Conservation (phyloP, 92 coral and sea anemone genomes). For the Actinostola sp. region DNA sequence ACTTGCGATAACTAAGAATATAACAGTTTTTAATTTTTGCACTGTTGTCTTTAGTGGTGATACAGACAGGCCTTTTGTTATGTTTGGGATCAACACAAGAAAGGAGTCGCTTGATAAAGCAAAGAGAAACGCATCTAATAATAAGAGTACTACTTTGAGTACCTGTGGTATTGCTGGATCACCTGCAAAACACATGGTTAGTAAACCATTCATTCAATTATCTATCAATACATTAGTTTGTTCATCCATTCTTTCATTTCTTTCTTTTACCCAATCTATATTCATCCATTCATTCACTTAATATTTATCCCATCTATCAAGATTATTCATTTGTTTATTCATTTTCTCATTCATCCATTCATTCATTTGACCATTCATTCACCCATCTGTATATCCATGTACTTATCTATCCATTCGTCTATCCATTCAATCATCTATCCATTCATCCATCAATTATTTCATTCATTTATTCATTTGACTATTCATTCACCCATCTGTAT, state of each 20-base stretch:
- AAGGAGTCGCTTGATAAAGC: slow-evolving; percentile 48
- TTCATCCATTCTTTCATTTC: no score
- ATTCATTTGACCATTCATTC: neutral
- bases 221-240: no score
- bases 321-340: no score
- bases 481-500: neutral
- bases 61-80: slow-evolving; percentile 53
- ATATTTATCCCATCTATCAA: neutral
- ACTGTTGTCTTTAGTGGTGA: slow-evolving; percentile 15
- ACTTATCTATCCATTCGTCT: no score
- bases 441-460: neutral
- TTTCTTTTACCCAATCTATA: neutral
- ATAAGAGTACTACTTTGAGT: slow-evolving; percentile 21
- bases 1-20: no score
- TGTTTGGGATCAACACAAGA: slow-evolving; percentile 75
- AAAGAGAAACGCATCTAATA: slow-evolving; percentile 1
- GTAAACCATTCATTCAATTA: neutral
- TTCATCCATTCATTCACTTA: no score
- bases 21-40: no score
- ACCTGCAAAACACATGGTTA: slow-evolving; percentile 78
- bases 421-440: neutral
- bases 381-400: neutral
- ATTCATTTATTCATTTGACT: neutral
- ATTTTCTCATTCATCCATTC: neutral
- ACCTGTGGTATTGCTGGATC: slow-evolving; percentile 67